Evolutionary conservation across 2,797 vertebrate species (phyloP).

Genomic region (Lepus townsendii): DNA sequence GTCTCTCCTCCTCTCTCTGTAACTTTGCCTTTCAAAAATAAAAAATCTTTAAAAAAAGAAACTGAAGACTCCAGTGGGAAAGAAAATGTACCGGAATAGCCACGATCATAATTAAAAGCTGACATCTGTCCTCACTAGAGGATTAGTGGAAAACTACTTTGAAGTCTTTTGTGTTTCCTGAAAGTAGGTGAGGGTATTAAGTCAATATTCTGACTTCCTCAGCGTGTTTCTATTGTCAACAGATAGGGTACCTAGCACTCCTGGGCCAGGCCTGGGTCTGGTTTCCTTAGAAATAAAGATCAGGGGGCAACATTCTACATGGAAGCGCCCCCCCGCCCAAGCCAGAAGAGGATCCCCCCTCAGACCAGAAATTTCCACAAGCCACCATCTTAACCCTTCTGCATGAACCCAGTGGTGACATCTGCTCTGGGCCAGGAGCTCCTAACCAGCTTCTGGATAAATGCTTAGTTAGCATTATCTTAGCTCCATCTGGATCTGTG

Average conservation of each 20-base stretch:
- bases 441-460: not conserved
- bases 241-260: not conserved
- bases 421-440: not conserved
- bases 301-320: not conserved
- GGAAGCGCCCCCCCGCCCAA: not conserved
- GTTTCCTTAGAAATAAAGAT: not conserved
- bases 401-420: not conserved
- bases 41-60: too few species aligned
- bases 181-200: conserved; percentile 1
- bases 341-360: not conserved
- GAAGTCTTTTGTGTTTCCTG: not conserved
- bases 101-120: not conserved
- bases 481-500: not conserved
- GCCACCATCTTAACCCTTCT: not conserved
- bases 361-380: not conserved
- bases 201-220: not conserved
- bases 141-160: not conserved
- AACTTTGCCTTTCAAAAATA: too few species aligned
- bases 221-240: not conserved
- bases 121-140: not conserved
- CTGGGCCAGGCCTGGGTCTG: not conserved
- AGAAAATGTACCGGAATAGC: conserved; percentile 6
- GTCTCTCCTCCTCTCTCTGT: too few species aligned
- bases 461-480: not conserved
- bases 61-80: not conserved